A percentile compares a stretch with the other conserved stretches of the same genome.
phyloP scores from a whole-genome alignment of 2,113 vertebrate species.

The Corydoras maculifer region DNA sequence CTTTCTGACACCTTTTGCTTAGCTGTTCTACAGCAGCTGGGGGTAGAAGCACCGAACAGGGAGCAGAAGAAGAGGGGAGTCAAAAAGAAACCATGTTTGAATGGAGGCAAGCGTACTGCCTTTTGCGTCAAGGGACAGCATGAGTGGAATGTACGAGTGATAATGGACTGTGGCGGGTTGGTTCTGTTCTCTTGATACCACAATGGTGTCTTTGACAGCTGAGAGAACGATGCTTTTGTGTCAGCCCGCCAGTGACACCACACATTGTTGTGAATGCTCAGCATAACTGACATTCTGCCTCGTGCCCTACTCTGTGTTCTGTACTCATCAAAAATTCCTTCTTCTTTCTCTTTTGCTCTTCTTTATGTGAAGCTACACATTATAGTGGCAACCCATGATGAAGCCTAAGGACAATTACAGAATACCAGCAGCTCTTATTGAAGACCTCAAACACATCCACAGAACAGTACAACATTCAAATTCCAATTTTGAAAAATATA shows the following conservation, averaged over 20 bases:
- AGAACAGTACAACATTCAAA: too few species aligned
- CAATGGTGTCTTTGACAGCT: constrained; percentile 93
- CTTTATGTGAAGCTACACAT: constrained; percentile 42
- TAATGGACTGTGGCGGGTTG: constrained; percentile 84
- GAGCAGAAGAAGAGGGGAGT: constrained; percentile 35
- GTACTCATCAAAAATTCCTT: constrained; percentile 70
- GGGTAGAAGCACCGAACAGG: constrained; percentile 48
- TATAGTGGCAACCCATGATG: constrained; percentile 29
- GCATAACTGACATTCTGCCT: constrained; percentile 86
- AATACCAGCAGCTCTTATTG: constrained; percentile 8
- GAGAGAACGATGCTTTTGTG: constrained; percentile 90
- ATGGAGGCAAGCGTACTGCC: constrained; percentile 58
- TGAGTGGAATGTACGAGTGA: constrained; percentile 89
- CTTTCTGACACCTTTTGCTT: constrained; percentile 51
- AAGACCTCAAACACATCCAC: neutral
- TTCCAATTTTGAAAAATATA: too few species aligned
- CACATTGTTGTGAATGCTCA: constrained; percentile 94
- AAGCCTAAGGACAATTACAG: constrained; percentile 19
- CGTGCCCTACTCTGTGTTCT: constrained; percentile 67
- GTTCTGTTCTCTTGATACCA: constrained; percentile 71
- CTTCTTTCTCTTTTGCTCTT: constrained; percentile 63
- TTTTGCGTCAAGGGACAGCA: constrained; percentile 71
- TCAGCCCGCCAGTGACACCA: constrained; percentile 70
- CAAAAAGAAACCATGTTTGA: constrained; percentile 45
- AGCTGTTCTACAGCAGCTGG: constrained; percentile 56